phyloP scores from a whole-genome alignment of 2,797 vertebrate genomes.

The Tokudaia tokunoshimensis region DNA sequence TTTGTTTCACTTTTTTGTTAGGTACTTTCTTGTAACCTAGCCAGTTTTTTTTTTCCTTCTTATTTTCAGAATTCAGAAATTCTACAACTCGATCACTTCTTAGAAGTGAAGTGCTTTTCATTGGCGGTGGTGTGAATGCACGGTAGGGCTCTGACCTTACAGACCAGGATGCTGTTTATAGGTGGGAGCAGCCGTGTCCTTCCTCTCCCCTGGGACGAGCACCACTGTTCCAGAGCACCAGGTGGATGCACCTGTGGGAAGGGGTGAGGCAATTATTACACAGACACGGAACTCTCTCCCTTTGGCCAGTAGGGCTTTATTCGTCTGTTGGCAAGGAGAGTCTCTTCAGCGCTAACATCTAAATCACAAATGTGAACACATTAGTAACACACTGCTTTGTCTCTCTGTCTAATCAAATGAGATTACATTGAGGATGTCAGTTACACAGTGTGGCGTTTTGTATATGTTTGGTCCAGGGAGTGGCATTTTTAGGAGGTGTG shows the following conservation, averaged over 20 bases:
- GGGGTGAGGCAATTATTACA: background rate
- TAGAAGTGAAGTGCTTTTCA: constrained; percentile 56
- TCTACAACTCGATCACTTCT: constrained; percentile 71
- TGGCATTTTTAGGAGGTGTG: background rate
- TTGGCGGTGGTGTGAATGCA: constrained; percentile 61
- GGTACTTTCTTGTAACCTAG: background rate
- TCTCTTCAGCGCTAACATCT: background rate
- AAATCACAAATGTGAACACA: background rate
- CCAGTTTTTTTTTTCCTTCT: background rate
- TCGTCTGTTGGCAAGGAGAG: background rate
- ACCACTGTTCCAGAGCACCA: constrained; percentile 82
- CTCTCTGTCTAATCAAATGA: constrained; percentile 11
- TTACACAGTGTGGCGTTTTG: background rate
- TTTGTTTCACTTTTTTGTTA: background rate
- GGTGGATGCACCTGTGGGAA: constrained; percentile 77
- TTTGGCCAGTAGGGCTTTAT: background rate
- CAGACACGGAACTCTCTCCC: constrained; percentile 31
- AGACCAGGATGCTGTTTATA: constrained; percentile 72
- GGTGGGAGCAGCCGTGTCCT: constrained; percentile 85
- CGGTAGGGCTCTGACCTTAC: constrained; percentile 73
- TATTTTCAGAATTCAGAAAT: constrained; percentile 11
- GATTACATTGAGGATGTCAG: background rate
- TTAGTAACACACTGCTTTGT: background rate
- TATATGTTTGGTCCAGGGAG: background rate
- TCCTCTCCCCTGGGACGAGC: constrained; percentile 71